Percentiles rank a stretch among this genome's conserved stretches.
These are phyloP conservation scores for Betta splendens DNA, from an alignment of 2,797 vertebrate genomes.

Conservation along the genomic window DNA sequence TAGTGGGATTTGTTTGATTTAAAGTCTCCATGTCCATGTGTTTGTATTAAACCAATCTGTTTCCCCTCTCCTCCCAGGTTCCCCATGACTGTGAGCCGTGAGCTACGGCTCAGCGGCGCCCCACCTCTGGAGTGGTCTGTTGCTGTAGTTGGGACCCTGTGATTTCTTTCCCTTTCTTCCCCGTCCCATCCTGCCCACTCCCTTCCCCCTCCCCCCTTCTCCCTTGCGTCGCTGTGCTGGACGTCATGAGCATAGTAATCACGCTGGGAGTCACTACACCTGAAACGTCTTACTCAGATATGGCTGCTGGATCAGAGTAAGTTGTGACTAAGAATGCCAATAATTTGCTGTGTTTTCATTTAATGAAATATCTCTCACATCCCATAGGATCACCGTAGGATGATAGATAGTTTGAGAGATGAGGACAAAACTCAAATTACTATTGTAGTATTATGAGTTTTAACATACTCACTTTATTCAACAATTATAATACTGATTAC, in stretches of 20 bases:
- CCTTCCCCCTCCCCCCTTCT: slow-evolving; percentile 75
- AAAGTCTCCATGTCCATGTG: neutral
- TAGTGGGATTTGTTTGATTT: no score
- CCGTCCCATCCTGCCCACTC: slow-evolving; percentile 83
- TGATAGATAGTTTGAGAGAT: no score
- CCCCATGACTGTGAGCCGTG: slow-evolving; percentile 96
- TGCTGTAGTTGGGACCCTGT: slow-evolving; percentile 91
- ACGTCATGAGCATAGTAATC: slow-evolving; percentile 99
- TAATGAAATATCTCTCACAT: no score
- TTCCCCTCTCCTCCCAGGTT: slow-evolving; percentile 72
- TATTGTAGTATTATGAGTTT: no score
- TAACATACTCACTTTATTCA: no score
- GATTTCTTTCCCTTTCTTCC: slow-evolving; percentile 85
- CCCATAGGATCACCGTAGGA: no score
- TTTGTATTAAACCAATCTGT: slow-evolving; percentile 1
- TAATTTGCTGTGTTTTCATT: no score
- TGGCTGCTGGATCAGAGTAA: slow-evolving; percentile 99
- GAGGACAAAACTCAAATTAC: no score
- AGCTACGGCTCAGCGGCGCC: slow-evolving; percentile 90
- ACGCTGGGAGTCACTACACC: slow-evolving; percentile 99
- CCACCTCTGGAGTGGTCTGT: slow-evolving; percentile 92
- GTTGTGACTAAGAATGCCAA: slow-evolving; percentile 26
- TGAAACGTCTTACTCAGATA: slow-evolving; percentile 99
- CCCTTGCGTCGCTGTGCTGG: slow-evolving; percentile 89
- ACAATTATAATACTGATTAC: no score